Percentiles rank a stretch among this genome's conserved stretches.
Conservation (phyloP, 2,113 vertebrate species). For the Catharus fuscescens region DNA sequence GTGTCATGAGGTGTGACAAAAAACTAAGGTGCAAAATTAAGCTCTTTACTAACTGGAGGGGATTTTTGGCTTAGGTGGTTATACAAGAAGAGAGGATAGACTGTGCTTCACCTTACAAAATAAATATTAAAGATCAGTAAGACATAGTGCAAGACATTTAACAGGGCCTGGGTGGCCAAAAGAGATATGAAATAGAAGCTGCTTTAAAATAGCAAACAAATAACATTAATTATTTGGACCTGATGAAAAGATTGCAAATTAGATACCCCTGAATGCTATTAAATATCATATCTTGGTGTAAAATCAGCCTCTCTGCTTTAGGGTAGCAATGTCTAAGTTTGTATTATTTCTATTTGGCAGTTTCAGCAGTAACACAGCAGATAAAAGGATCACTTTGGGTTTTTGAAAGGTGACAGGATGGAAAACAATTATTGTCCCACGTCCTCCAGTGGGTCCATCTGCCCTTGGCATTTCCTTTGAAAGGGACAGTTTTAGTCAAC, state of each 20-base stretch:
- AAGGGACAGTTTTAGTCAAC: neutral
- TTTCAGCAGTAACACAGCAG: neutral
- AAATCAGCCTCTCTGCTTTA: neutral
- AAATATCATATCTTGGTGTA: neutral
- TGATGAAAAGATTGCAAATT: neutral
- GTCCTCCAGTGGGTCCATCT: neutral
- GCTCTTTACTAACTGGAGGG: conserved; percentile 27
- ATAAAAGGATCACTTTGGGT: neutral
- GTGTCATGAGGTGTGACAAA: conserved; percentile 16
- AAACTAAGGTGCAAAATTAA: conserved; percentile 55
- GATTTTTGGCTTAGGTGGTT: conserved; percentile 20
- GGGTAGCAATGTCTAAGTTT: neutral
- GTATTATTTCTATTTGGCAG: neutral
- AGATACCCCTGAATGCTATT: neutral
- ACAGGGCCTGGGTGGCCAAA: neutral
- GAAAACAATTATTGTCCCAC: neutral
- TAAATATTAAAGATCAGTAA: neutral
- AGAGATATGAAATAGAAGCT: neutral
- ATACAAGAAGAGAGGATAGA: neutral
- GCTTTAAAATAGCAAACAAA: conserved; percentile 6
- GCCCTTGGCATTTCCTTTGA: neutral
- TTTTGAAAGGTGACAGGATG: neutral
- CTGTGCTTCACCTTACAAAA: conserved; percentile 12
- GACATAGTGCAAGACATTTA: neutral
- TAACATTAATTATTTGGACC: neutral